phyloP scores from a whole-genome alignment of 2,797 vertebrate species.

The Crax fasciolata region DNA sequence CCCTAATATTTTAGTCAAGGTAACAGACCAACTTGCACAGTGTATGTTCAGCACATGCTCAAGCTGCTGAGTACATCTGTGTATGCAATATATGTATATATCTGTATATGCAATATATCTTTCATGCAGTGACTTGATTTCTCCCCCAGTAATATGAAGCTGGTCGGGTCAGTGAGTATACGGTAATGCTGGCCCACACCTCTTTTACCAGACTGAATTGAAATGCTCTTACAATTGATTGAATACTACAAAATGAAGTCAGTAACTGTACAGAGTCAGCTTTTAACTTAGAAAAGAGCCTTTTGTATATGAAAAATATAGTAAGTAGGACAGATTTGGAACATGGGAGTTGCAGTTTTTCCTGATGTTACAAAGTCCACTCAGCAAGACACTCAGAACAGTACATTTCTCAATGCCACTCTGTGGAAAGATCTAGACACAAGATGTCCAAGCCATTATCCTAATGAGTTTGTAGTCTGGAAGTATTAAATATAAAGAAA shows the following conservation, averaged over 20 bases:
- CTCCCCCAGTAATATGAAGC: background rate
- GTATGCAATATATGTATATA: too few relatives aligned
- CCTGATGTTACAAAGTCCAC: background rate
- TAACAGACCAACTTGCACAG: background rate
- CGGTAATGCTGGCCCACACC: background rate
- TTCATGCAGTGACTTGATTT: background rate
- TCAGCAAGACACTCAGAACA: background rate
- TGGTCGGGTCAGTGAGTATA: background rate
- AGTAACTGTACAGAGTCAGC: background rate
- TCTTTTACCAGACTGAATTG: background rate
- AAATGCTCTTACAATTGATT: background rate
- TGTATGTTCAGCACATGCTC: background rate
- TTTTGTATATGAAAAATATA: background rate
- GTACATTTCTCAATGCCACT: background rate
- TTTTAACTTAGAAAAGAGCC: background rate
- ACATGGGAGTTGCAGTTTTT: background rate
- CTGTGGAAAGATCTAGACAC: background rate
- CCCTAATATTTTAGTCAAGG: background rate
- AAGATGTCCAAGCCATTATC: background rate
- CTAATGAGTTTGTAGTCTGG: background rate
- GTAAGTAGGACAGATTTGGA: constrained; percentile 7
- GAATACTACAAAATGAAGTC: background rate
- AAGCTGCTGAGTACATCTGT: background rate
- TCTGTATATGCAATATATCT: background rate
- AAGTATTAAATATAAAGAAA: background rate